These are phyloP conservation scores for Xyliphius kryptos DNA, from an alignment of 2,113 vertebrate genomes.

Conservation along the genomic window DNA sequence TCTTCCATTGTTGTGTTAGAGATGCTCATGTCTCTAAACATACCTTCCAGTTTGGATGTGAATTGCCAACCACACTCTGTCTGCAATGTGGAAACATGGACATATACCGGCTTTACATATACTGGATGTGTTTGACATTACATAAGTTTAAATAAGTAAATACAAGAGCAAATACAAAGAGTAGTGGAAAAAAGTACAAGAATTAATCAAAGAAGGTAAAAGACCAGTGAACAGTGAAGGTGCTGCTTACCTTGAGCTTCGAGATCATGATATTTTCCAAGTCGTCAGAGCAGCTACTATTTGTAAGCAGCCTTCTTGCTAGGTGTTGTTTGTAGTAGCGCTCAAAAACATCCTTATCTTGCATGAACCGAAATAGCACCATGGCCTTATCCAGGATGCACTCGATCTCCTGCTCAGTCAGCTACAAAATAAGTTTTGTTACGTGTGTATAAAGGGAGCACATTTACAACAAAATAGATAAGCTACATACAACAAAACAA, in stretches of 20 bases:
- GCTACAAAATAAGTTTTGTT: conserved; percentile 55
- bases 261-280: conserved; percentile 99
- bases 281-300: conserved; percentile 97
- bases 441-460: too few species aligned
- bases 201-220: not conserved
- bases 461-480: too few species aligned
- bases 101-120: too few species aligned
- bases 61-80: too few species aligned
- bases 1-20: conserved; percentile 99
- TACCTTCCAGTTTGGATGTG: too few species aligned
- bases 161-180: too few species aligned
- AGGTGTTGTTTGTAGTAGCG: conserved; percentile 97
- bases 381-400: conserved; percentile 97
- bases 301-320: conserved; percentile 92
- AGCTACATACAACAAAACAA: too few species aligned
- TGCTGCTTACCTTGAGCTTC: conserved; percentile 84
- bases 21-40: too few species aligned
- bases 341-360: conserved; percentile 98
- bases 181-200: not conserved
- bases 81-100: conserved; percentile 56
- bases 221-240: not conserved
- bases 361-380: conserved; percentile 98
- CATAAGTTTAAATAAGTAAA: too few species aligned
- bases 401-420: conserved; percentile 98
- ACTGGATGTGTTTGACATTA: too few species aligned